These are phyloP conservation scores for Eristalis pertinax DNA, from an alignment of 2,888 invertebrate genomes.

Conservation along the genomic window DNA sequence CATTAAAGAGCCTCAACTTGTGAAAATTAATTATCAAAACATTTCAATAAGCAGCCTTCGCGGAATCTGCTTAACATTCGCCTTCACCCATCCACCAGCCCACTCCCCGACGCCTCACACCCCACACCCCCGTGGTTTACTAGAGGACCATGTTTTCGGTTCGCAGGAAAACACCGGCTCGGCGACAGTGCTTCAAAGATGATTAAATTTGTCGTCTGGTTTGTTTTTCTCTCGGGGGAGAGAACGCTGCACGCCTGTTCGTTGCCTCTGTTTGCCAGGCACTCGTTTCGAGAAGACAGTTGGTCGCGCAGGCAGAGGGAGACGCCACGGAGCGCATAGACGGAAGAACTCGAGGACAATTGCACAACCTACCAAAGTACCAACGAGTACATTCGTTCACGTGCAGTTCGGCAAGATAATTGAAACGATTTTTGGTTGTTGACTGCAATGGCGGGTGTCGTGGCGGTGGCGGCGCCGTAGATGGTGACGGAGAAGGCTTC, in stretches of 20 bases:
- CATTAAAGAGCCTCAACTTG: constrained; percentile 33
- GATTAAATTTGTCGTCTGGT: constrained; percentile 64
- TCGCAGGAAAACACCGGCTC: neutral
- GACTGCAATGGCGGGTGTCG: neutral
- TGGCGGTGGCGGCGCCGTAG: neutral
- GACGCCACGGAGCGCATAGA: too few species aligned
- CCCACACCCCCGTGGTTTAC: neutral
- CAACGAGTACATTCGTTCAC: neutral
- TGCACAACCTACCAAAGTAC: neutral
- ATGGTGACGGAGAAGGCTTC: neutral
- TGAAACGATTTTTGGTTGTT: neutral
- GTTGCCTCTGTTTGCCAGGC: neutral
- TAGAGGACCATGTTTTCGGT: neutral
- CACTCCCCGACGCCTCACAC: too few species aligned
- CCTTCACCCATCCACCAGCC: neutral
- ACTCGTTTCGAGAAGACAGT: neutral
- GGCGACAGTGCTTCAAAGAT: constrained; percentile 29
- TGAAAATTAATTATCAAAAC: constrained; percentile 60
- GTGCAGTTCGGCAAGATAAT: neutral
- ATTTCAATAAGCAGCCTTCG: constrained; percentile 45
- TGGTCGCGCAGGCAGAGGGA: neutral
- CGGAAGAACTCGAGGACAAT: neutral
- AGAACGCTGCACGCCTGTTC: neutral
- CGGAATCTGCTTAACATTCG: constrained; percentile 10
- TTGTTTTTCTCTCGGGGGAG: constrained; percentile 24